Evolutionary conservation across 2,888 invertebrate species (phyloP).

Genomic region (Cyclophora albipunctata): DNA sequence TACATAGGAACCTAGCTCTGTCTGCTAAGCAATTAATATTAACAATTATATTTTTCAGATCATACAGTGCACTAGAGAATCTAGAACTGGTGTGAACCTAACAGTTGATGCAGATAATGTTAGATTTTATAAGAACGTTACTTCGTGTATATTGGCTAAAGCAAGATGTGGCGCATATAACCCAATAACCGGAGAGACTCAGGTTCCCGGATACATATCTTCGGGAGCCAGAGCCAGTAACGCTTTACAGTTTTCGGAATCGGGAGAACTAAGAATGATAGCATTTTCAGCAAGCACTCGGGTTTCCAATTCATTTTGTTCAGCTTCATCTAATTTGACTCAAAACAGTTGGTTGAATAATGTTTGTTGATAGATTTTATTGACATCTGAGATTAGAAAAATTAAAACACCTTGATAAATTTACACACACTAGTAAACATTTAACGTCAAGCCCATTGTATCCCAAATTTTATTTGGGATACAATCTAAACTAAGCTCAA

Average conservation of each 20-base stretch:
- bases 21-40: too few species aligned
- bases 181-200: constrained; percentile 79
- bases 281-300: constrained; percentile 69
- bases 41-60: constrained; percentile 43
- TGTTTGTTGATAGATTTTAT: constrained; percentile 36
- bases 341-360: constrained; percentile 70
- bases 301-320: constrained; percentile 71
- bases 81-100: constrained; percentile 65
- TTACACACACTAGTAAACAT: too few species aligned
- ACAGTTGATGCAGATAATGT: constrained; percentile 67
- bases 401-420: too few species aligned
- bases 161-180: constrained; percentile 77
- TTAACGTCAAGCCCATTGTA: too few species aligned
- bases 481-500: neutral
- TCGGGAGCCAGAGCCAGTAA: constrained; percentile 61
- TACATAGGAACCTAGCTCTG: too few species aligned
- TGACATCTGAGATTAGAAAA: neutral
- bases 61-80: constrained; percentile 69
- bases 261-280: constrained; percentile 72
- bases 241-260: constrained; percentile 71
- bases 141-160: constrained; percentile 79
- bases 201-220: constrained; percentile 65
- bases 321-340: constrained; percentile 63
- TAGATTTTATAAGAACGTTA: constrained; percentile 77
- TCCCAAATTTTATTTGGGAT: too few species aligned